These are phyloP conservation scores for Trichosurus vulpecula DNA, from an alignment of 2,797 vertebrate species.

Conservation along the genomic window DNA sequence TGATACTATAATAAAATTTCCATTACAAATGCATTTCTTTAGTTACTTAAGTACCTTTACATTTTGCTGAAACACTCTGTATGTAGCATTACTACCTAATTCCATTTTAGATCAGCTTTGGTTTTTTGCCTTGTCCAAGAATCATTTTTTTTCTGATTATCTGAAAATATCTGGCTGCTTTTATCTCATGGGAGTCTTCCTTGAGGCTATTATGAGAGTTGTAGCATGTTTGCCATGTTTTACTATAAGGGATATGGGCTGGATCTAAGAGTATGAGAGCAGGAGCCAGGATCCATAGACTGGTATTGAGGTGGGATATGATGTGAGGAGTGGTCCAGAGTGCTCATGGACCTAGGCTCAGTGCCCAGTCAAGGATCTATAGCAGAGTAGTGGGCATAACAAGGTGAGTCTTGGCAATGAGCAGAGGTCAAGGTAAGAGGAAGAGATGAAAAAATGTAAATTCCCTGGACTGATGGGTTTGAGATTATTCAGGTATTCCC, in stretches of 20 bases:
- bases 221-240: neutral
- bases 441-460: neutral
- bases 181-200: neutral
- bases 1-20: neutral
- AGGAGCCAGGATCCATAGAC: neutral
- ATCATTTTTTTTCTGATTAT: neutral
- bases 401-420: neutral
- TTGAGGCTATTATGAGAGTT: neutral
- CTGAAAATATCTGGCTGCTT: neutral
- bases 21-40: neutral
- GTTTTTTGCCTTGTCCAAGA: neutral
- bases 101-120: neutral
- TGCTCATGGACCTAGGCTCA: neutral
- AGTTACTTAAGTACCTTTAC: neutral
- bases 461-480: neutral
- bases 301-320: neutral
- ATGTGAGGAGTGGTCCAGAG: neutral
- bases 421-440: neutral
- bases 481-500: neutral
- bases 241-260: neutral
- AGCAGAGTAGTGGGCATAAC: neutral
- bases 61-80: neutral
- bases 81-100: neutral
- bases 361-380: neutral
- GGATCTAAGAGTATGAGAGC: neutral